These are phyloP conservation scores for Melanostoma scalare DNA, from an alignment of 2,888 invertebrate genomes.

Conservation along the genomic window DNA sequence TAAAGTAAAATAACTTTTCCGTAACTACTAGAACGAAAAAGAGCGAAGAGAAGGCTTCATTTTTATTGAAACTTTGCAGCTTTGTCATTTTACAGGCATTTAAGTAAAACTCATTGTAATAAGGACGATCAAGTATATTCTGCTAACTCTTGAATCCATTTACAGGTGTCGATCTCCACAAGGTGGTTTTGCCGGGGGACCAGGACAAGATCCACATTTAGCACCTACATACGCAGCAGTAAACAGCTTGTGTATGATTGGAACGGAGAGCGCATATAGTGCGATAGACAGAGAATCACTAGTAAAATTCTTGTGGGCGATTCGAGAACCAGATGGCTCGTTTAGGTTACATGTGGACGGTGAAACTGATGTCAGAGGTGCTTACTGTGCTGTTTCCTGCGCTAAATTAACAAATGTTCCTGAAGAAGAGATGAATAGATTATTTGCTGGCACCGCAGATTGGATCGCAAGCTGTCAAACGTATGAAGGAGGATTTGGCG, in stretches of 20 bases:
- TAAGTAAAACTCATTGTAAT: too few species aligned
- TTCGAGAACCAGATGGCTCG: constrained; percentile 93
- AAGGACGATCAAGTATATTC: background rate
- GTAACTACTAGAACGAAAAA: too few species aligned
- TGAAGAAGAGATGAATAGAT: constrained; percentile 88
- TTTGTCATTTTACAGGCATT: too few species aligned
- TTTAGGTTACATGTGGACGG: constrained; percentile 96
- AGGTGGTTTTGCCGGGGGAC: constrained; percentile 97
- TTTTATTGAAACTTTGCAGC: too few species aligned
- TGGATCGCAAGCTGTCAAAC: constrained; percentile 98
- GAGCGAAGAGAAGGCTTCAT: too few species aligned
- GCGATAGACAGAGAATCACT: constrained; percentile 90
- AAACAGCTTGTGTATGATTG: constrained; percentile 94
- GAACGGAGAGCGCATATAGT: constrained; percentile 92
- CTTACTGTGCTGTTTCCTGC: constrained; percentile 97
- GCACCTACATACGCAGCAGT: constrained; percentile 99
- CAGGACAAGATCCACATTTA: constrained; percentile 94
- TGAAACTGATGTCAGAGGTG: constrained; percentile 96
- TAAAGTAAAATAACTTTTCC: too few species aligned
- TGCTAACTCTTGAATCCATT: constrained; percentile 11
- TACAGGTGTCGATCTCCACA: constrained; percentile 80
- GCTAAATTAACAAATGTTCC: constrained; percentile 88
- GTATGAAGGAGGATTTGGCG: constrained; percentile 99
- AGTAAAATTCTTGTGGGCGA: constrained; percentile 89
- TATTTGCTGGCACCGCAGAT: constrained; percentile 93